A percentile compares a stretch with the other conserved stretches of the same genome.
phyloP scores from a whole-genome alignment of 2,797 vertebrate genomes.

The Sebastes steindachneri region DNA sequence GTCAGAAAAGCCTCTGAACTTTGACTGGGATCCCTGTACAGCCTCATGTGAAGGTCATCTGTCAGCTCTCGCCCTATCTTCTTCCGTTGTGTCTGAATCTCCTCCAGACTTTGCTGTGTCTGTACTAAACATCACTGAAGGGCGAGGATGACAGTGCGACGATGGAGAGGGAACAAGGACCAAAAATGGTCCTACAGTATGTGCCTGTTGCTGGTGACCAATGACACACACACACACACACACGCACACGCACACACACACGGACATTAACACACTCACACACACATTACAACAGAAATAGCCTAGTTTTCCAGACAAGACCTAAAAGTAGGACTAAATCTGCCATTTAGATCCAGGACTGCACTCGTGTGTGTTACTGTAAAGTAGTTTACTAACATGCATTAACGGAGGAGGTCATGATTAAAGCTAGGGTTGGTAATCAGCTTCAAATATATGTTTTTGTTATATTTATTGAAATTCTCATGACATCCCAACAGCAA shows the following conservation, averaged over 20 bases:
- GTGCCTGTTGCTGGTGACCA: slow-evolving; percentile 45
- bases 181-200: slow-evolving; percentile 62
- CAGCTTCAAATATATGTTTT: background rate
- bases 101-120: slow-evolving; percentile 36
- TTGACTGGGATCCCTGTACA: slow-evolving; percentile 9
- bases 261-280: background rate
- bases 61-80: slow-evolving; percentile 31
- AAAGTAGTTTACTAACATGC: background rate
- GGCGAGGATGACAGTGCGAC: slow-evolving; percentile 20
- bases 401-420: background rate
- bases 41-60: slow-evolving; percentile 51
- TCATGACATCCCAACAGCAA: background rate
- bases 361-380: background rate
- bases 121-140: slow-evolving; percentile 8
- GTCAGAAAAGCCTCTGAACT: slow-evolving; percentile 27
- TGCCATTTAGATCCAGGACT: slow-evolving; percentile 2
- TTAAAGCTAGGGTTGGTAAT: background rate
- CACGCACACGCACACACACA: background rate
- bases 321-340: background rate
- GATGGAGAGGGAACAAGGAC: slow-evolving; percentile 39
- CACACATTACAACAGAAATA: background rate
- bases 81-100: slow-evolving; percentile 37
- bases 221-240: slow-evolving; percentile 22
- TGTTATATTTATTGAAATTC: background rate
- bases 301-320: background rate